Percentiles rank a stretch among this genome's conserved stretches.
These are phyloP conservation scores for Spodoptera picta DNA, from an alignment of 2,888 invertebrate genomes.

Conservation along the genomic window DNA sequence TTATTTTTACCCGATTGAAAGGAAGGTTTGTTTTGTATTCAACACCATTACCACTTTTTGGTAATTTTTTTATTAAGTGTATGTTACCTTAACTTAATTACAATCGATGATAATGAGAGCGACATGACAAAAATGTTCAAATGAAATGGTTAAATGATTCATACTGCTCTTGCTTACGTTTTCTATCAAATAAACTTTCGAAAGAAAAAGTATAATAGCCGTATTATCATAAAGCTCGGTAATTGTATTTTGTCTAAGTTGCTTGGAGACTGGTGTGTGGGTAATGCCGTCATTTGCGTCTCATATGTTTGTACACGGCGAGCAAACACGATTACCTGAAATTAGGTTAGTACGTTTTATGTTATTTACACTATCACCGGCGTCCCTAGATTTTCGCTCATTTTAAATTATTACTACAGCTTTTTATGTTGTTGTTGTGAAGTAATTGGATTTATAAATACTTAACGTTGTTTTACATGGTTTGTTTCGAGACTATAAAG, in stretches of 20 bases:
- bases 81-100: too few relatives aligned
- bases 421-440: constrained; percentile 44
- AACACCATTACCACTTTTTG: neutral
- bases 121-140: too few relatives aligned
- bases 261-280: constrained; percentile 57
- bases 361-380: constrained; percentile 71
- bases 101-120: too few relatives aligned
- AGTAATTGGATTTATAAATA: constrained; percentile 36
- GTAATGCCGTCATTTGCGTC: constrained; percentile 77
- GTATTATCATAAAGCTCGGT: constrained; percentile 52
- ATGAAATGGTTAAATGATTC: too few relatives aligned
- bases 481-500: constrained; percentile 1
- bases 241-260: constrained; percentile 57
- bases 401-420: constrained; percentile 51
- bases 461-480: neutral
- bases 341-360: constrained; percentile 84
- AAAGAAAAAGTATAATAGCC: constrained; percentile 30
- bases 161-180: neutral
- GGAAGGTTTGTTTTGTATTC: neutral
- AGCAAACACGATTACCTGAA: constrained; percentile 85
- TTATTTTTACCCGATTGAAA: too few relatives aligned
- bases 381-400: constrained; percentile 43
- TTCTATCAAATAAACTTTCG: constrained; percentile 6
- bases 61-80: neutral
- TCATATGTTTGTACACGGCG: constrained; percentile 79